Conservation (phyloP, 2,797 vertebrate genomes). For the Lerista edwardsae region DNA sequence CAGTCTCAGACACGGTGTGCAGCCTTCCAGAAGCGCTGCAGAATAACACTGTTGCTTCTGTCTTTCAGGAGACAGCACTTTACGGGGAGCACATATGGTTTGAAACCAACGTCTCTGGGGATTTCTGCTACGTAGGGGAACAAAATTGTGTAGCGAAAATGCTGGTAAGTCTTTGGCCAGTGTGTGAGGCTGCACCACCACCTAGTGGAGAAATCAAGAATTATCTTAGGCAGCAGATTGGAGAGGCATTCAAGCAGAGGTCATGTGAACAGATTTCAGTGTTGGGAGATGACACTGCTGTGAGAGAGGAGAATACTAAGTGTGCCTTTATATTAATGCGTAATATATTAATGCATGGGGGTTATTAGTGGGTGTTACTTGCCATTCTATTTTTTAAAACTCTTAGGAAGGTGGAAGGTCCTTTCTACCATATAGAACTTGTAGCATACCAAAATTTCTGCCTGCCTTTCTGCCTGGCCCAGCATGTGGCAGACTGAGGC, state of each 20-base stretch:
- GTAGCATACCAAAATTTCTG: background rate
- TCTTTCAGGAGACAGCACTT: constrained; percentile 85
- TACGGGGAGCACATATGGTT: constrained; percentile 97
- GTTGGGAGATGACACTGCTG: background rate
- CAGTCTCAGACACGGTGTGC: background rate
- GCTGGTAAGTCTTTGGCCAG: constrained; percentile 79
- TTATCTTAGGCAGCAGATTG: accelerated
- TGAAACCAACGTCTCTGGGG: constrained; percentile 91
- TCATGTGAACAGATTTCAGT: background rate
- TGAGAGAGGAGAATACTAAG: background rate
- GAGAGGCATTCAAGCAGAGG: background rate
- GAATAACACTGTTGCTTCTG: background rate
- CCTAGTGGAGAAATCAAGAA: accelerated
- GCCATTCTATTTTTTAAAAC: background rate
- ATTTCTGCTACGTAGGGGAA: constrained; percentile 95
- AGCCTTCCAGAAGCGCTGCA: background rate
- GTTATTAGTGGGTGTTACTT: background rate
- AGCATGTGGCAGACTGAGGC: no score
- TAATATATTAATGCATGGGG: background rate
- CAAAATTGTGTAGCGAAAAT: constrained; percentile 92
- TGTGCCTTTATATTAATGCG: background rate
- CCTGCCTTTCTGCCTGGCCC: background rate
- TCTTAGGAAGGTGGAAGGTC: background rate
- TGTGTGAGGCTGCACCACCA: constrained; percentile 5
- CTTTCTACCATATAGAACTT: background rate